A percentile compares a stretch with the other conserved stretches of the same genome.
Evolutionary conservation across 64 coral and sea anemone genomes (phyloP).

Genomic region (Hydrozoanthus tunicans): DNA sequence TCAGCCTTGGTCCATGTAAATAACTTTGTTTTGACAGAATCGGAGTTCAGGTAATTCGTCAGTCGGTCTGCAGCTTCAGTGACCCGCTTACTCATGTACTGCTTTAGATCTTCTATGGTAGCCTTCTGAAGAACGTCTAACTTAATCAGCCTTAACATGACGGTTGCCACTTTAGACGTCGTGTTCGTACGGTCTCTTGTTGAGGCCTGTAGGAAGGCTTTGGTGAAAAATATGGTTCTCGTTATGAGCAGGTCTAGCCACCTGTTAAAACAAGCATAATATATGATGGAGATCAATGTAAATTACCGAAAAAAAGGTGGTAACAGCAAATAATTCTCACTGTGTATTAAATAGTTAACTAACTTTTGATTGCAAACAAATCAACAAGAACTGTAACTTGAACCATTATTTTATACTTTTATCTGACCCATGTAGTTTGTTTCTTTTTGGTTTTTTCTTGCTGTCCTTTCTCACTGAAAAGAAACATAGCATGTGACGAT

Average conservation of each 20-base stretch:
- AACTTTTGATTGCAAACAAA: no score
- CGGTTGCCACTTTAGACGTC: background rate
- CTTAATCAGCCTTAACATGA: background rate
- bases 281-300: background rate
- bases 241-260: conserved; percentile 32
- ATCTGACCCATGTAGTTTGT: background rate
- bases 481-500: background rate
- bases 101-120: background rate
- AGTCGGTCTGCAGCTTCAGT: background rate
- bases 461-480: no score
- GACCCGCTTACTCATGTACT: background rate
- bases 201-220: background rate
- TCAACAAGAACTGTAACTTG: no score
- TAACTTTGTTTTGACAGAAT: background rate
- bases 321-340: background rate
- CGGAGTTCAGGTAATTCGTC: background rate
- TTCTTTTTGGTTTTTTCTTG: background rate
- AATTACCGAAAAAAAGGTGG: background rate
- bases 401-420: no score
- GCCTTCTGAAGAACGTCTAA: conserved; percentile 18
- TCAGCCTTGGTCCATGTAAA: conserved; percentile 23
- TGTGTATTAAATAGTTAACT: no score
- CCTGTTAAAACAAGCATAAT: background rate
- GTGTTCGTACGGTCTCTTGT: background rate
- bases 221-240: conserved; percentile 27